A percentile compares a stretch with the other conserved stretches of the same genome.
Conservation (phyloP, 2,888 invertebrate species). For the Muscina levida region DNA sequence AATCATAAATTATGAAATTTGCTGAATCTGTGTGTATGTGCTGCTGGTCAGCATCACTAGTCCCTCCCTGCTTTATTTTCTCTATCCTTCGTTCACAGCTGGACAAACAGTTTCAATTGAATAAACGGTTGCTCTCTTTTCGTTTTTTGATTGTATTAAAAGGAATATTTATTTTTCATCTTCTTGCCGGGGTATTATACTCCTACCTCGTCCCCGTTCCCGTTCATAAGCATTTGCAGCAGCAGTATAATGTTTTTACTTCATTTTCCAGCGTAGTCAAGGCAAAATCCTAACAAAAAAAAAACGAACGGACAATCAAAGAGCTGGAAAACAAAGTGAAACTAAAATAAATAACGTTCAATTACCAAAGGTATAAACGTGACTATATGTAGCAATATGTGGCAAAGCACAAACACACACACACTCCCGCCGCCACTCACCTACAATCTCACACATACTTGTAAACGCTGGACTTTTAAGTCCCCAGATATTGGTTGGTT, state of each 20-base stretch:
- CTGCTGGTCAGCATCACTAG: too few species aligned
- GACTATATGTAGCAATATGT: slow-evolving; percentile 38
- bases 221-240: too few species aligned
- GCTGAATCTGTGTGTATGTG: too few species aligned
- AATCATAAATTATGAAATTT: slow-evolving; percentile 25
- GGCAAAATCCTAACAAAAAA: neutral
- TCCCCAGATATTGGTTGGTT: slow-evolving; percentile 23
- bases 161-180: slow-evolving; percentile 18
- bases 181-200: neutral
- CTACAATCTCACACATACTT: neutral
- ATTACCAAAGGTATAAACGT: slow-evolving; percentile 61
- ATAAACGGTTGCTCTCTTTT: neutral
- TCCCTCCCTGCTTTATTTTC: neutral
- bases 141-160: neutral
- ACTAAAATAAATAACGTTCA: slow-evolving; percentile 59
- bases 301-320: neutral
- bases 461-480: neutral
- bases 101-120: slow-evolving; percentile 26
- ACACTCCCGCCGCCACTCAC: neutral
- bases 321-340: slow-evolving; percentile 8
- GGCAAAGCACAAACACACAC: slow-evolving; percentile 4
- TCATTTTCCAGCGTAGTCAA: neutral
- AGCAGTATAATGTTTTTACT: slow-evolving; percentile 9
- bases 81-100: neutral
- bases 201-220: neutral